These are phyloP conservation scores for Rissa tridactyla DNA, from an alignment of 2,113 vertebrate species.

Conservation along the genomic window DNA sequence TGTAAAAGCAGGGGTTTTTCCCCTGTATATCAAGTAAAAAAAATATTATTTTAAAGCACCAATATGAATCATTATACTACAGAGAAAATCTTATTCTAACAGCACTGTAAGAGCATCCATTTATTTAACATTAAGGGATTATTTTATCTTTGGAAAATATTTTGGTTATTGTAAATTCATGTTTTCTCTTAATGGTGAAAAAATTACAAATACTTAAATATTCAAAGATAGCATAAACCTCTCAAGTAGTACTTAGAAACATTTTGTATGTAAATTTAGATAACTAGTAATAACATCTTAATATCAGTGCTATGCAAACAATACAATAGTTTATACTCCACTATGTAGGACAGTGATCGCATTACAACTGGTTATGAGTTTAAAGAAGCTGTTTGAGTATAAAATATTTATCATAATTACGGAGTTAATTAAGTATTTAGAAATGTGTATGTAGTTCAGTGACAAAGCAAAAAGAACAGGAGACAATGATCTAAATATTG, in stretches of 20 bases:
- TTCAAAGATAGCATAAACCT: neutral
- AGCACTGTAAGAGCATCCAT: neutral
- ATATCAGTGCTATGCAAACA: neutral
- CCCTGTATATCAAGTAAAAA: neutral
- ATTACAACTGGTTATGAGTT: neutral
- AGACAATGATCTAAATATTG: neutral
- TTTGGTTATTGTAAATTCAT: neutral
- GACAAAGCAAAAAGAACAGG: neutral
- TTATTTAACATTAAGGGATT: neutral
- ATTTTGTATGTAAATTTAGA: neutral
- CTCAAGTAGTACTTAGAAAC: neutral
- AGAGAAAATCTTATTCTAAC: neutral
- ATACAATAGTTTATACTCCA: neutral
- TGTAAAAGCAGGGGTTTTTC: rapidly evolving
- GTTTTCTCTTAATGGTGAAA: neutral
- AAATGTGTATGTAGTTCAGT: neutral
- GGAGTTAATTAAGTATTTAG: neutral
- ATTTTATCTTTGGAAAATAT: neutral
- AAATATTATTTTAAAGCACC: neutral
- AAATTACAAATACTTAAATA: neutral
- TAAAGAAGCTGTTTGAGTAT: neutral
- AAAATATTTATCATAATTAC: neutral
- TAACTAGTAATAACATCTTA: neutral
- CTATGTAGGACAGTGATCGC: neutral
- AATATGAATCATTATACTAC: neutral